Base-by-base conservation (phyloP, 1,140 invertebrate species). In the Myzus persicae region DNA sequence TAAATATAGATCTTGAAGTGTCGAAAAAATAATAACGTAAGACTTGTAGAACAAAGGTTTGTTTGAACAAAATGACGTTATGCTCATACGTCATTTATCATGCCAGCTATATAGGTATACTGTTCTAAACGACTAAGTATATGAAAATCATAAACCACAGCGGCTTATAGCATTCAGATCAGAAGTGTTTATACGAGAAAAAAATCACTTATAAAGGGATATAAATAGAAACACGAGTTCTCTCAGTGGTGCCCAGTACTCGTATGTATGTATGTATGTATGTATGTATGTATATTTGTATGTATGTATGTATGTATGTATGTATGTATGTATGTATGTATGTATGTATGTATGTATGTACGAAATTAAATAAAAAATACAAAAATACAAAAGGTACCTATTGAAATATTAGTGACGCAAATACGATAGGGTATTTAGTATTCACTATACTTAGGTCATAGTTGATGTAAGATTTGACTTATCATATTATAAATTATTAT, bases 71-170 rank as follows among this genome's bases (percentile, higher is more conserved):
- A 42, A 44, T 85, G 0, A 44, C 82, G 81, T 40, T 22, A 67
- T 67, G 59, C 14, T 82, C 36, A 20, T 82, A 82, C 81, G 81
- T 82, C 36, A 82, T 82, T 82, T 24, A 82, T 40, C 38, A 82
- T 18, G 11, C 22, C 1, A 82, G 22, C 20, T 84, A 84, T 40
- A 31, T 84, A 82, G 20, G 76, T 40, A 24, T 82, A 26, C 26
- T n/a, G 59, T 76, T 76, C 59, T 40, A 84, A 31, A 84, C 40
- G 82, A 84, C 82, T 84, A n/a, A n/a, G 59, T 14, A 76, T 76
- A n/a, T 76, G 31, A 76, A 76, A 76, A 76, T 76, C n/a, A 38
- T 40, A 40, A 82, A 40, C 82, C 22, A 26, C 38, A 26, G 18
- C 11, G 40, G 38, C 22, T 40, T 84, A 76, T 76, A n/a, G n/a